Base-by-base conservation (phyloP, 2,888 invertebrate species). In the Balanococcus diminutus region DNA sequence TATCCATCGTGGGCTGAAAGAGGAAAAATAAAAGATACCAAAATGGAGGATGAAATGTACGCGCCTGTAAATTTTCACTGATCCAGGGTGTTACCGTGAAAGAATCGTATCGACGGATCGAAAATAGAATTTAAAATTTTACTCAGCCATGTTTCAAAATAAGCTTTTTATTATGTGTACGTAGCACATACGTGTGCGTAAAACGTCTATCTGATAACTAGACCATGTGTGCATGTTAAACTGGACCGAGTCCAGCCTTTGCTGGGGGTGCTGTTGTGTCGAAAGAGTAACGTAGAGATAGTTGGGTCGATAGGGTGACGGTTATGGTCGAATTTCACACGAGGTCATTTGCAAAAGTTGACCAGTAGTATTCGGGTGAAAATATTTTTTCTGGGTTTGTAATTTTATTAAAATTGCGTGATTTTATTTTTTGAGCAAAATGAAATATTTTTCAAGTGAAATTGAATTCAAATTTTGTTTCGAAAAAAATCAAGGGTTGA, bases 231-330 rank as follows among this genome's bases (percentile, higher is more conserved):
- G 22, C 9, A 39, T 39, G 36, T 39, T n/a, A n/a, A n/a, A 67
- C 67, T 67, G 67, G 67, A 67, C 28, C 67, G 31, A 67, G 67
- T 67, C 67, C 67, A 67, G 67, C 67, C 31, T 25, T 25, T 28
- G 31, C 2, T 51, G 19, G 42, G 11, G 14, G 42, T 42, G 36
- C 11, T 42, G 42, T 42, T 5, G 2, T 42, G 14, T 9, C 11
- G 42, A 42, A 42, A 6, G 42, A 42, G 19, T 61, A 9, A 8
- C 8, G 25, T 9, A 22, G 25, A 61, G 3, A 5, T 22, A 19
- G 51, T 19, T 19, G 22, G 2, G 25, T 6, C 61, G 61, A 4
- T 51, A 6, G 6, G 25, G 2, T 19, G 25, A 6, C 19, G n/a
- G 19, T 22, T 4, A 2, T 19, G 19, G 61, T 19, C 25, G 25